Percentiles rank a stretch among this genome's conserved stretches.
Conservation (phyloP, 2,113 vertebrate genomes). For the Chaetorhynchus papuensis region DNA sequence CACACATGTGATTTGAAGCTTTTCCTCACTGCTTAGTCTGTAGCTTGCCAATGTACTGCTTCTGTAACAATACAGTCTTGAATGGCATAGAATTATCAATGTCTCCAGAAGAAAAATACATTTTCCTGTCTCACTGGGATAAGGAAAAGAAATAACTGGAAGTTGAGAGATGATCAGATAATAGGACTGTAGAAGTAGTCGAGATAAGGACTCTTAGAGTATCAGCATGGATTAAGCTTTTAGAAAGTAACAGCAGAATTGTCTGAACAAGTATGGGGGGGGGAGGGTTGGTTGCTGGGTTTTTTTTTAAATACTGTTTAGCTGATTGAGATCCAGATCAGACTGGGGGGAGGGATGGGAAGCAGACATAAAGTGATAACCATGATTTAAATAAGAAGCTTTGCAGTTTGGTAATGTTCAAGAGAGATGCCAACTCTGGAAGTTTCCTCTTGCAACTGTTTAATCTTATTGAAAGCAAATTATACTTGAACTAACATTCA, state of each 20-base stretch:
- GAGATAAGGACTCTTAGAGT: background rate
- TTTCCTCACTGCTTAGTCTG: background rate
- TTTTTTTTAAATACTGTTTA: background rate
- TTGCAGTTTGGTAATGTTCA: background rate
- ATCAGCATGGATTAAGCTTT: background rate
- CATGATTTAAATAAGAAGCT: background rate
- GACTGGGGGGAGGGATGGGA: background rate
- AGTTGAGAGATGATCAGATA: background rate
- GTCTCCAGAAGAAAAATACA: background rate
- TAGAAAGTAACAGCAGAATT: background rate
- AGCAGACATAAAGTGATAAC: background rate
- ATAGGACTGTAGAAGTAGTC: background rate
- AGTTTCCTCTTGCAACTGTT: background rate
- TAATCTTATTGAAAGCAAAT: background rate
- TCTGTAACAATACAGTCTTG: background rate
- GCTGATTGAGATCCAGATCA: background rate
- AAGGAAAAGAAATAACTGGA: background rate
- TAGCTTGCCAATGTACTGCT: background rate
- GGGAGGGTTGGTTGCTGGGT: rapidly evolving
- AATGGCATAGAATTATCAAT: background rate
- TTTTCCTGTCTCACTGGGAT: background rate
- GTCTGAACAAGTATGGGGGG: background rate
- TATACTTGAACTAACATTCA: background rate
- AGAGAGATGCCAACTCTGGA: background rate
- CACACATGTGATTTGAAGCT: background rate